phyloP scores from a whole-genome alignment of 2,113 vertebrate species.

The Pseudonaja textilis region DNA sequence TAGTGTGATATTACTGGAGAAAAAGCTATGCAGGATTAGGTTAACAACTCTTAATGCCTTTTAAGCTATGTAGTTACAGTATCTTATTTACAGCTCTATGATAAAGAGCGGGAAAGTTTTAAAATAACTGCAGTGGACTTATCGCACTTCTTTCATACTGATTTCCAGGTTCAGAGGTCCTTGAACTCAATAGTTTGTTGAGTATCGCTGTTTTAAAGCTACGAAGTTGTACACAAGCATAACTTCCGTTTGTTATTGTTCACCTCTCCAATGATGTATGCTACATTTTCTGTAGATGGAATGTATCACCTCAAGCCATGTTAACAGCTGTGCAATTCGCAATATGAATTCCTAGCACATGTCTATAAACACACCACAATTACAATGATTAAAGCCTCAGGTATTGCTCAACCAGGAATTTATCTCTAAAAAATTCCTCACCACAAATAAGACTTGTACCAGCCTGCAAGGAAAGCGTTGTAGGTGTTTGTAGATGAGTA shows the following conservation, averaged over 20 bases:
- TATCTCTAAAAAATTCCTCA: conserved; percentile 20
- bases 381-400: conserved; percentile 21
- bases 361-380: conserved; percentile 1
- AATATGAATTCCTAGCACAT: conserved; percentile 7
- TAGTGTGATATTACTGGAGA: too few relatives aligned
- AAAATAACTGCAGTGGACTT: neutral
- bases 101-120: neutral
- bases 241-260: conserved; percentile 10
- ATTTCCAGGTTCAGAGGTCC: neutral
- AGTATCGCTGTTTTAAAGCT: neutral
- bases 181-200: neutral
- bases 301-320: conserved; percentile 15
- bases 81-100: neutral
- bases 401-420: conserved; percentile 29
- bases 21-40: too few relatives aligned
- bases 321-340: conserved; percentile 26
- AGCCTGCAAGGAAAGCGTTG: neutral
- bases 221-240: neutral
- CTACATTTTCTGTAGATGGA: conserved; percentile 4
- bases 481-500: neutral
- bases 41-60: too few relatives aligned
- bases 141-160: neutral
- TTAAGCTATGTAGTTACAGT: too few relatives aligned
- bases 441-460: neutral
- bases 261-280: conserved; percentile 3